Base-by-base conservation (phyloP, 2,888 invertebrate species). In the Suillia variegata region DNA sequence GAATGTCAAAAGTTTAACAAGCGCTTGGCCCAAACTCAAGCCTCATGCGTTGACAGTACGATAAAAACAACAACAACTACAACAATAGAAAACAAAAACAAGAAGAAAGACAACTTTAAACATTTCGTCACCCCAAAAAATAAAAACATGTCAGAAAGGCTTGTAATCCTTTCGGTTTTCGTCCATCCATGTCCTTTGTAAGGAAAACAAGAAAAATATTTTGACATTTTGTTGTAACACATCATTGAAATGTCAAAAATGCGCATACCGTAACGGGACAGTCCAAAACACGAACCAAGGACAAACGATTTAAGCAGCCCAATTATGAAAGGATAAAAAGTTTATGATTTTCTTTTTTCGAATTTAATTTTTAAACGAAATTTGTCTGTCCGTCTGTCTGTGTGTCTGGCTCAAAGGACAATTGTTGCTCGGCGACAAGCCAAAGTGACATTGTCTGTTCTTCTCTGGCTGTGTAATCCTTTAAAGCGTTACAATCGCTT, bases 51-150 rank as follows among this genome's bases (percentile, higher is more conserved):
- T n/a, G n/a, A n/a, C n/a, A n/a, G n/a, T n/a, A n/a, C n/a, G n/a
- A n/a, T n/a, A n/a, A n/a, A 64, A 71, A 57, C 34, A 57, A 53
- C 47, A 63, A 61, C 62, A 59, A 58, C 56, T 45, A 22, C 24
- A 5, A 21, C 54, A 52, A 56, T 57, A 51, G 50, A 18, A 53
- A 10, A 31, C 13, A 53, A 59, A 55, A 53, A 54, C 49, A 54
- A 56, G 59, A 42, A 59, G 21, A 55, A 49, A 50, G 50, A 54
- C 17, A 10, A 26, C n/a, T n/a, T n/a, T n/a, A n/a, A n/a, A n/a
- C n/a, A n/a, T n/a, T n/a, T n/a, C n/a, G n/a, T n/a, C n/a, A n/a
- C n/a, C n/a, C 26, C 26, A 26, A 26, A 26, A 6, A 26, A 26
- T 26, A 26, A 26, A 5, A 26, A 26, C 26, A 26, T 26, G 10